A percentile compares a stretch with the other conserved stretches of the same genome.
These are phyloP conservation scores for Malurus cyaneus DNA, from an alignment of 2,113 vertebrate genomes.

Conservation along the genomic window DNA sequence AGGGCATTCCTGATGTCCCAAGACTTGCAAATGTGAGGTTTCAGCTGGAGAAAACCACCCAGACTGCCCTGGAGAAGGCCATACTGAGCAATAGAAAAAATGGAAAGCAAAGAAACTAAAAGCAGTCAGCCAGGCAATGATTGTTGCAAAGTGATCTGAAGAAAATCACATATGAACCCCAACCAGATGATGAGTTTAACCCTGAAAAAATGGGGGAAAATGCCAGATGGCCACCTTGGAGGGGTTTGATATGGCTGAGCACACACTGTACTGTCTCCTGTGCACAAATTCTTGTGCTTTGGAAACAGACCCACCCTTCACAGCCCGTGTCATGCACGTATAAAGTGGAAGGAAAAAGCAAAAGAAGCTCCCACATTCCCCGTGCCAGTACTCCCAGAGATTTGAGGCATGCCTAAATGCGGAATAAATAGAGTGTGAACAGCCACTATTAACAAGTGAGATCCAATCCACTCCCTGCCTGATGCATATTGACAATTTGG, in stretches of 20 bases:
- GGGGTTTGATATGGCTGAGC: background rate
- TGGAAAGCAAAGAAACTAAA: background rate
- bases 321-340: accelerated
- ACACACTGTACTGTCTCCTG: background rate
- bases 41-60: background rate
- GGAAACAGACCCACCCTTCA: background rate
- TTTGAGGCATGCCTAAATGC: background rate
- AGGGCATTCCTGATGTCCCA: background rate
- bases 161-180: background rate
- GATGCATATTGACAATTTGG: background rate
- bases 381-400: background rate
- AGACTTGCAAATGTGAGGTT: background rate
- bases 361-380: background rate
- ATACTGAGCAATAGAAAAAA: background rate
- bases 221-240: background rate
- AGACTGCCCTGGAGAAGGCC: background rate
- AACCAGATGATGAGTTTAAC: background rate
- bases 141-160: background rate
- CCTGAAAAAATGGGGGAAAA: background rate
- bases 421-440: background rate
- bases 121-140: background rate
- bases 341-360: background rate
- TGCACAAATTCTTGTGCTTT: background rate
- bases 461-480: accelerated
- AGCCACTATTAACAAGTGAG: background rate